These are phyloP conservation scores for Lepidurus couesii DNA, from an alignment of 1,140 invertebrate species.

Conservation along the genomic window DNA sequence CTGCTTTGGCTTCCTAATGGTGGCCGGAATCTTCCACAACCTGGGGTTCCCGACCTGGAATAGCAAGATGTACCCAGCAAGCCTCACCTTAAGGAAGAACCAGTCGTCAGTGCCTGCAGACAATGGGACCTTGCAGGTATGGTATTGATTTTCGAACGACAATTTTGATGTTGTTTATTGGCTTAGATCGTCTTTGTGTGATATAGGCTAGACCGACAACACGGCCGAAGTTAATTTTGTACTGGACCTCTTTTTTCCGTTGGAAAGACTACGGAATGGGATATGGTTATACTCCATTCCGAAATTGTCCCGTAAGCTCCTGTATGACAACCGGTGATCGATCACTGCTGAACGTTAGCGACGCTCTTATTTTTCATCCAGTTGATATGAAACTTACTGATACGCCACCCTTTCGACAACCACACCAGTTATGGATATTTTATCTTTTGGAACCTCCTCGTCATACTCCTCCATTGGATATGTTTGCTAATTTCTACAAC, in stretches of 20 bases:
- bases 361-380: conserved; percentile 38
- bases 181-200: no score
- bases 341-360: conserved; percentile 23
- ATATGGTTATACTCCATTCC: not conserved
- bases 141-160: no score
- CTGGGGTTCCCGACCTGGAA: no score
- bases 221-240: conserved; percentile 16
- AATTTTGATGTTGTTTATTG: no score
- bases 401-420: conserved; percentile 29
- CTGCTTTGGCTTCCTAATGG: no score
- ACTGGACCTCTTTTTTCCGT: conserved; percentile 5
- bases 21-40: no score
- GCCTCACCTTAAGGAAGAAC: no score
- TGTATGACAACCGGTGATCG: conserved; percentile 37
- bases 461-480: conserved; percentile 24
- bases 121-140: no score
- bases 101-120: no score
- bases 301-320: not conserved
- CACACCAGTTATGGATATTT: conserved; percentile 36
- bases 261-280: conserved; percentile 4
- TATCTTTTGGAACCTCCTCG: conserved; percentile 38
- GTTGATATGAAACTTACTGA: conserved; percentile 34
- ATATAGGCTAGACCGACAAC: not conserved
- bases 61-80: no score
- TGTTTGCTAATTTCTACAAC: conserved; percentile 32